Evolutionary conservation across 2,113 vertebrate genomes (phyloP).

Genomic region (Dasyornis broadbenti): DNA sequence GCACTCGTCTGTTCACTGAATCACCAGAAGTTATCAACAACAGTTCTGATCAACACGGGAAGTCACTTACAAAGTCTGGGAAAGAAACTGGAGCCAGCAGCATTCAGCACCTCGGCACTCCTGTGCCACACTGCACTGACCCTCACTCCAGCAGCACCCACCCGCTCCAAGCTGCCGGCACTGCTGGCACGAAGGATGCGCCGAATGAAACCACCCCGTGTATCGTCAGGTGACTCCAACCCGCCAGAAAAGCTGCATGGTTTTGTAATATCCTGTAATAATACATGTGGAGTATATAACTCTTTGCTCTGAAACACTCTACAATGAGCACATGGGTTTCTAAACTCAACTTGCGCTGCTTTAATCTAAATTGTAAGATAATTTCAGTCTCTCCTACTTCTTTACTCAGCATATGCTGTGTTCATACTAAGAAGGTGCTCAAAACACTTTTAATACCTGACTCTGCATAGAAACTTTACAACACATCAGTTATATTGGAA

Average conservation of each 20-base stretch:
- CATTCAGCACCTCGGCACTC: background rate
- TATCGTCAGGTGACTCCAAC: accelerated
- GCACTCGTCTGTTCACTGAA: background rate
- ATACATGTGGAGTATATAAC: too few species aligned
- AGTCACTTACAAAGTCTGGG: background rate
- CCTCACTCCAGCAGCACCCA: background rate
- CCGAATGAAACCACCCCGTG: accelerated
- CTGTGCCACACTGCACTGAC: accelerated
- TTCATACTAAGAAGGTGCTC: background rate
- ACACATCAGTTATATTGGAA: background rate
- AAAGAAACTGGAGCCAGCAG: background rate
- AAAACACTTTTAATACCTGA: background rate
- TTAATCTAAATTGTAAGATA: background rate
- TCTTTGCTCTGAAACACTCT: background rate
- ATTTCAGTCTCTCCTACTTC: background rate
- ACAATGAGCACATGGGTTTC: background rate
- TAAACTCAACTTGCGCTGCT: background rate
- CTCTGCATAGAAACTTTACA: background rate
- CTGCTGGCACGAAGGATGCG: background rate
- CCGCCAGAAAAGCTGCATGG: background rate
- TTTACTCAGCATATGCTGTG: background rate
- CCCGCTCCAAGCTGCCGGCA: background rate
- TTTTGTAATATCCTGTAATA: background rate
- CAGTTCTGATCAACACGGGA: background rate
- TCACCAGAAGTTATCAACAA: background rate